Base-by-base conservation (phyloP, 1,140 invertebrate genomes). In the Brachionus koreanus region DNA sequence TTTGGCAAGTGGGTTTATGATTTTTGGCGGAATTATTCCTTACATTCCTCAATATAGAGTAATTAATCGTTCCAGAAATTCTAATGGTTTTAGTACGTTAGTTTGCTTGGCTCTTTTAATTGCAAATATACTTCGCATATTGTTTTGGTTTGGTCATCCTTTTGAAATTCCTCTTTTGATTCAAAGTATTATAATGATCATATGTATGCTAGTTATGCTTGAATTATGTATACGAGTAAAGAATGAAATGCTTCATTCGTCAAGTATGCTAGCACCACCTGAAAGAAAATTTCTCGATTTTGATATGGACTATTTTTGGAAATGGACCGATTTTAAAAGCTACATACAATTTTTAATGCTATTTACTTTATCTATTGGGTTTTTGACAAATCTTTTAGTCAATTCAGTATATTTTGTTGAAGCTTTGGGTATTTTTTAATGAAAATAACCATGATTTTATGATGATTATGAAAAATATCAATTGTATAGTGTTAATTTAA, bases 81-180 rank as follows among this genome's bases (percentile, higher is more conserved):
- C 95, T 19, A 94, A 89, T 52, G 97, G 97, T 4, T 99, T 99
- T 89, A 98, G 96, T 0, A 90, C 97, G 4, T 95, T 96, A 87
- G 97, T 99, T 46, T 99, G 97, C 87, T 90, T 99, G 42, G 93
- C 95, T 3, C 91, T 99, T 23, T 90, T 98, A 39, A 91, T 98
- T 86, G 97, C 97, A 46, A 98, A 98, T 87, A 97, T 95, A 76
- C 90, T 99, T 61, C 92, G 97, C 85, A 98, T 99, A 87, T 90
- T 97, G 82, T 99, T 98, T 91, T 99, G 97, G 97, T 98, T 98
- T 92, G 97, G 96, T 69, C 96, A 95, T 89, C 92, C 92, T 84
- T 99, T 95, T 91, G 96, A 99, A 89, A 89, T 94, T 86, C 96
- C 97, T 83, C 89, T 99, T 83, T 91, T 99, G 81, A 91, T 96